A percentile compares a stretch with the other conserved stretches of the same genome.
Evolutionary conservation across 1,140 invertebrate species (phyloP).

Genomic region (Belonocnema kinseyi): DNA sequence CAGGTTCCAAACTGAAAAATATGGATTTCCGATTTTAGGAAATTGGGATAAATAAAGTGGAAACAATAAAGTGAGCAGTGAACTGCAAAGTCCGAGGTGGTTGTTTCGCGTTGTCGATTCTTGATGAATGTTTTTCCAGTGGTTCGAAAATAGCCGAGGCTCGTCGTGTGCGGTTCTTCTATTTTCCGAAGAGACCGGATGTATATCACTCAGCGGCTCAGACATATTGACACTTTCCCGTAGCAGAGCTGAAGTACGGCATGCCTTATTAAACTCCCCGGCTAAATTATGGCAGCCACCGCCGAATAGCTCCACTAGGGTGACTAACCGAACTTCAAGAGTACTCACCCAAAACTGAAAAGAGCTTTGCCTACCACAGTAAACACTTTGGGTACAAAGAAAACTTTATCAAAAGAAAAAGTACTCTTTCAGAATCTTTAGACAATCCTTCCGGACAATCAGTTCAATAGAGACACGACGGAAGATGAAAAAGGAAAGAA

Average conservation of each 20-base stretch:
- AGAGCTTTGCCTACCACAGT: constrained; percentile 18
- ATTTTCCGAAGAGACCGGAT: constrained; percentile 67
- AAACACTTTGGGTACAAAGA: constrained; percentile 1
- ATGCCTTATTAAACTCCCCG: constrained; percentile 69
- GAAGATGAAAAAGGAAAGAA: no score
- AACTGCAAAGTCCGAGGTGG: background rate
- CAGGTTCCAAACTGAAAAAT: no score
- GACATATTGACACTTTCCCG: constrained; percentile 70
- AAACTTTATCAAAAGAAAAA: constrained; percentile 14
- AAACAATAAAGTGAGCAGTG: background rate
- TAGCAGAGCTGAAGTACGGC: constrained; percentile 61
- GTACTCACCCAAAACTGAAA: constrained; percentile 43
- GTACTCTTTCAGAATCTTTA: constrained; percentile 20
- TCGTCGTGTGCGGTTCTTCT: constrained; percentile 61
- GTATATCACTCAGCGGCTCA: constrained; percentile 69
- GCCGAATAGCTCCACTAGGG: constrained; percentile 52
- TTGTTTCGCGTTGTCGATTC: constrained; percentile 15
- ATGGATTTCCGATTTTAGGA: no score
- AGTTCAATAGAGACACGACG: background rate
- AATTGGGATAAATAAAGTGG: no score
- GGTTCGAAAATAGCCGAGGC: constrained; percentile 51
- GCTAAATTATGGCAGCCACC: constrained; percentile 68
- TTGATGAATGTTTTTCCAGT: constrained; percentile 41
- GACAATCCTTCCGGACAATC: background rate
- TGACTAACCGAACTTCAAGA: constrained; percentile 54